These are phyloP conservation scores for Catocala nupta DNA, from an alignment of 2,888 invertebrate species.

Conservation along the genomic window DNA sequence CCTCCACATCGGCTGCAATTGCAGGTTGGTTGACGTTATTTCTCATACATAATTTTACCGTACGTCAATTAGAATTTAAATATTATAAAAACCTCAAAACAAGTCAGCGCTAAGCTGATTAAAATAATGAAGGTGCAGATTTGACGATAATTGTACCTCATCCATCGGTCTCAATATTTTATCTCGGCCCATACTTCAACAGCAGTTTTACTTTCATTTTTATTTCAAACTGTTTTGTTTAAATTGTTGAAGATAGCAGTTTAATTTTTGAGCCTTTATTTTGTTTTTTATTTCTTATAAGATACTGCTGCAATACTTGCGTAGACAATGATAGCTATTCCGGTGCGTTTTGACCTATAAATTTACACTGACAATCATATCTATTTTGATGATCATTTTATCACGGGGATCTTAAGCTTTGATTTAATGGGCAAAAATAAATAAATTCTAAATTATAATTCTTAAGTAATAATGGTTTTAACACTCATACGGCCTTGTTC, in stretches of 20 bases:
- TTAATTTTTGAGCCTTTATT: not conserved
- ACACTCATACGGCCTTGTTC: too few relatives aligned
- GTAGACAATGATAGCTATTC: not conserved
- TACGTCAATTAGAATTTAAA: not conserved
- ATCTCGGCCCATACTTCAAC: not conserved
- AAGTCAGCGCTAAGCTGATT: not conserved
- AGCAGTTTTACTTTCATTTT: not conserved
- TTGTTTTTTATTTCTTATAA: not conserved
- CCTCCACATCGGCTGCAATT: constrained; percentile 95
- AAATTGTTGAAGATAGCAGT: not conserved
- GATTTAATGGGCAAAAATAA: too few relatives aligned
- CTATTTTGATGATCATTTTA: too few relatives aligned
- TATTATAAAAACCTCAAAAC: not conserved
- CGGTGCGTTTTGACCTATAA: not conserved
- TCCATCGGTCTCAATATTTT: not conserved
- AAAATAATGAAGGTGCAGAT: not conserved
- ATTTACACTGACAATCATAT: not conserved
- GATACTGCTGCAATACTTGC: constrained; percentile 1
- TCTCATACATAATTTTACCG: not conserved
- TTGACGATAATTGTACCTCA: not conserved
- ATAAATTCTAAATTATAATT: too few relatives aligned
- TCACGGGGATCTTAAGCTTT: too few relatives aligned
- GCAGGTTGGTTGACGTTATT: constrained; percentile 92
- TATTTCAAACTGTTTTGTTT: not conserved
- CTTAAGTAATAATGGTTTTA: too few relatives aligned